Base-by-base conservation (phyloP, 2,888 invertebrate genomes). In the Pegoplata infirma region DNA sequence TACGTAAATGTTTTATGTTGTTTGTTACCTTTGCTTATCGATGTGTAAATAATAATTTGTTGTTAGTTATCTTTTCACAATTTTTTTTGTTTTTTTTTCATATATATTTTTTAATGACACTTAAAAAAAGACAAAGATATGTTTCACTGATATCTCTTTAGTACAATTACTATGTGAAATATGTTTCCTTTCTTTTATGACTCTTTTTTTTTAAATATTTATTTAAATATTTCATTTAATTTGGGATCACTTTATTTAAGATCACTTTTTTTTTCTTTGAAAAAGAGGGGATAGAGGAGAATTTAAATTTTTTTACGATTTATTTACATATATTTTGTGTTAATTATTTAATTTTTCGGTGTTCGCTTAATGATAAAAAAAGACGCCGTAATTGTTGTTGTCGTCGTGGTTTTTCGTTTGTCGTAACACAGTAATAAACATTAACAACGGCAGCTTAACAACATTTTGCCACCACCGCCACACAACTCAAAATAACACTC, bases 1-100 rank as follows among this genome's bases (percentile, higher is more conserved):
- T n/a, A n/a, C n/a, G n/a, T n/a, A n/a, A n/a, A 32, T 51, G 0
- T 55, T 81, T 77, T 85, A 86, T 83, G 84, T 83, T 84, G 82
- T 82, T 61, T 74, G 64, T 74, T 75, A 71, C 78, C 82, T 83
- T 84, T 84, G 82, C 83, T 85, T 81, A 80, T 81, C 81, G 75
- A 49, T 58, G 81, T 82, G 81, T 82, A 84, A 82, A 82, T 82
- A 83, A 78, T 74, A 80, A 78, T 66, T 81, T 72, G 81, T 59
- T 76, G 69, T 53, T 73, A 81, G 81, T 81, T 80, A 81, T 82
- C 80, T 83, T 78, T 67, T 44, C 12, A 16, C 10, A 46, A 16
- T 58, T n/a, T 58, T 51, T 51, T 32, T n/a, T n/a, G 51, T 59
- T 58, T 58, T 55, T 28, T 36, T 17, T 67, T 76, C 59, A 53